phyloP scores from a whole-genome alignment of 2,113 vertebrate genomes.

The Tyto alba region DNA sequence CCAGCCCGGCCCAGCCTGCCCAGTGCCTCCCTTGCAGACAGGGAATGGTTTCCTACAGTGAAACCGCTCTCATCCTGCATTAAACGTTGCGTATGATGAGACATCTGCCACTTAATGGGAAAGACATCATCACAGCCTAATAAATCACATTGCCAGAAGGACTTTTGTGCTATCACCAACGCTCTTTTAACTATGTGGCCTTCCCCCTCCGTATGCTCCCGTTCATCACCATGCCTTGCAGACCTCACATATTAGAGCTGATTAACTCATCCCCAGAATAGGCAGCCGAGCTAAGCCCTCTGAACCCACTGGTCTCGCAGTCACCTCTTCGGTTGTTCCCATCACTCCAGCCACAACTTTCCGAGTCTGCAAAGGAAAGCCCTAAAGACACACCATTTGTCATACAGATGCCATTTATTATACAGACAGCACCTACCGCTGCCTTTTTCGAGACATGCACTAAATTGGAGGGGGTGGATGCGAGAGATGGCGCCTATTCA shows the following conservation, averaged over 20 bases:
- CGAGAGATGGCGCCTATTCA: neutral
- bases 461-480: neutral
- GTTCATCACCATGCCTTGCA: neutral
- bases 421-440: fast-evolving
- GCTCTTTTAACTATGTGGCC: fast-evolving
- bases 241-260: neutral
- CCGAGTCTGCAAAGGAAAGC: neutral
- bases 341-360: neutral
- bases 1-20: neutral
- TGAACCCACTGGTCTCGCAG: neutral
- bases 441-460: neutral
- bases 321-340: neutral
- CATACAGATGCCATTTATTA: fast-evolving
- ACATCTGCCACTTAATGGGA: neutral
- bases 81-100: neutral
- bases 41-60: neutral
- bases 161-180: fast-evolving
- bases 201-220: neutral
- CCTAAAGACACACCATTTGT: neutral
- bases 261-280: neutral
- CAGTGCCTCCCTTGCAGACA: neutral
- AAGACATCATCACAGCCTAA: neutral
- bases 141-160: neutral
- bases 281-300: neutral
- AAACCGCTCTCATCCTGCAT: neutral